These are phyloP conservation scores for Megalurothrips usitatus DNA, from an alignment of 2,888 invertebrate genomes.

Conservation along the genomic window DNA sequence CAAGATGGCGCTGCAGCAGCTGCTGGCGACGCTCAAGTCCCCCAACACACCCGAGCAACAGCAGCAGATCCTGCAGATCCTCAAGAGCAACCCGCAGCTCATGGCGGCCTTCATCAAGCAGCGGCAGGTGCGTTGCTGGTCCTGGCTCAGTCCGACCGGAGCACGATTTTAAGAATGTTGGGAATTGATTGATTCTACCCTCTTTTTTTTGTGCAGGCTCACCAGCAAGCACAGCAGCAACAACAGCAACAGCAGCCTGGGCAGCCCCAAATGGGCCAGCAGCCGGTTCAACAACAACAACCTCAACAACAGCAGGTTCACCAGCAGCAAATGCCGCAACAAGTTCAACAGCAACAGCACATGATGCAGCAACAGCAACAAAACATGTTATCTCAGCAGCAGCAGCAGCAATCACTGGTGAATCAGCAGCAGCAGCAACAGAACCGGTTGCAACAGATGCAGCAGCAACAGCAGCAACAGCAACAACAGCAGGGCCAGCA, in stretches of 20 bases:
- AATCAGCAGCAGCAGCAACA: slow-evolving; percentile 48
- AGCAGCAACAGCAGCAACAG: slow-evolving; percentile 44
- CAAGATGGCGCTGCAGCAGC: slow-evolving; percentile 71
- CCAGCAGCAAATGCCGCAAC: slow-evolving; percentile 34
- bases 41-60: slow-evolving; percentile 90
- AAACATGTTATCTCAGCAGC: slow-evolving; percentile 30
- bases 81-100: slow-evolving; percentile 89
- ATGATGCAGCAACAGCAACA: slow-evolving; percentile 32
- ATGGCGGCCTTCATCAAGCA: slow-evolving; percentile 95
- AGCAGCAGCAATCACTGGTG: slow-evolving; percentile 46
- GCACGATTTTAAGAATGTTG: slow-evolving; percentile 27
- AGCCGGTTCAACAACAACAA: slow-evolving; percentile 17
- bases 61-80: slow-evolving; percentile 78
- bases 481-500: slow-evolving; percentile 42
- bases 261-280: slow-evolving; percentile 36
- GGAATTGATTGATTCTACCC: slow-evolving; percentile 33
- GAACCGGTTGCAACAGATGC: slow-evolving; percentile 44
- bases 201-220: slow-evolving; percentile 36
- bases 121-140: slow-evolving; percentile 55
- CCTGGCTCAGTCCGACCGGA: slow-evolving; percentile 11
- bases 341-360: slow-evolving; percentile 46
- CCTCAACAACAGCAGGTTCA: slow-evolving; percentile 34
- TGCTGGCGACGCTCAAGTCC: slow-evolving; percentile 84
- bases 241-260: slow-evolving; percentile 44
- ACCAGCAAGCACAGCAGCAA: slow-evolving; percentile 41